Evolutionary conservation across 2,888 invertebrate species (phyloP).

Genomic region (Pristionchus fissidentatus): DNA sequence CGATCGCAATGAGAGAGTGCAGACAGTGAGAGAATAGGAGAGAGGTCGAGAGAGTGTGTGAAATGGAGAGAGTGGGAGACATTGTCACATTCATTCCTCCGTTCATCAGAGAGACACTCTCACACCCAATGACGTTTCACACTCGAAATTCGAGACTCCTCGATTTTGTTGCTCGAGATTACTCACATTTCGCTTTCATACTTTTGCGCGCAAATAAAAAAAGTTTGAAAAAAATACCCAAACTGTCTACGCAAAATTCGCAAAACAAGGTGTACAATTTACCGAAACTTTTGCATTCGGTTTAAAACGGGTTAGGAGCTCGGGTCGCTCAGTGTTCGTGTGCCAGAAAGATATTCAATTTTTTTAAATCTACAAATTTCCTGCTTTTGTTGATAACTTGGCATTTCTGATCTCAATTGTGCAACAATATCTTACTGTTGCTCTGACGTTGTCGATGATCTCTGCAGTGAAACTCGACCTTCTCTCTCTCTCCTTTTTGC

Average conservation of each 20-base stretch:
- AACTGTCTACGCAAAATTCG: no score
- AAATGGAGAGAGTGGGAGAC: not conserved
- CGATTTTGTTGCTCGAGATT: constrained; percentile 6
- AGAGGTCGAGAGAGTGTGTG: constrained; percentile 8
- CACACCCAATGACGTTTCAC: constrained; percentile 14
- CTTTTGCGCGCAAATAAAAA: not conserved
- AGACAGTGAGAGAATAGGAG: not conserved
- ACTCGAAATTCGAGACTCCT: not conserved
- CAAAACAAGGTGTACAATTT: no score
- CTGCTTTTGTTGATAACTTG: not conserved
- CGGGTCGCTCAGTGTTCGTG: no score
- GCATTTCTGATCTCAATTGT: not conserved
- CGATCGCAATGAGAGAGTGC: constrained; percentile 7
- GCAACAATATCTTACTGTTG: not conserved
- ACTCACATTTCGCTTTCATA: not conserved
- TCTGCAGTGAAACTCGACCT: not conserved
- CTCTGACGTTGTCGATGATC: not conserved
- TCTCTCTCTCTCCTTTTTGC: not conserved
- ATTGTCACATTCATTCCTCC: constrained; percentile 30
- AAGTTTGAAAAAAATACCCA: not conserved
- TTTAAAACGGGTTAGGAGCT: no score
- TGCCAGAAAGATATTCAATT: no score
- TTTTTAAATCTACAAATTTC: not conserved
- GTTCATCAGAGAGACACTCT: not conserved
- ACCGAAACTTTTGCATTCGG: no score